A percentile compares a stretch with the other conserved stretches of the same genome.
Conservation (phyloP, 2,113 vertebrate genomes). For the Tapirus terrestris region DNA sequence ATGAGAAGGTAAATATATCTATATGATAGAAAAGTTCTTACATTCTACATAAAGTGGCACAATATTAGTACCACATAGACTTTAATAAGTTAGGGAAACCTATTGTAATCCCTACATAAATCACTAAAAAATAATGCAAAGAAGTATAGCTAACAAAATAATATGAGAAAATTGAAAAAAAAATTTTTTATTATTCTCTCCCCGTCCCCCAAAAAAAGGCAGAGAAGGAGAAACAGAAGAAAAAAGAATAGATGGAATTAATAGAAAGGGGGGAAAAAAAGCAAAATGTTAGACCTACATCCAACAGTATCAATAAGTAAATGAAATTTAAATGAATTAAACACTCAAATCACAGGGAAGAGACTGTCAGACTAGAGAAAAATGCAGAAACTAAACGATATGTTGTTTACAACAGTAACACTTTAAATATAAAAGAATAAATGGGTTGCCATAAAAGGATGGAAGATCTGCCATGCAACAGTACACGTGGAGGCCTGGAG, state of each 20-base stretch:
- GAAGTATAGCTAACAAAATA: constrained; percentile 5
- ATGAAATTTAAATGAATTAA: constrained; percentile 49
- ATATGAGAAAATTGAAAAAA: not conserved
- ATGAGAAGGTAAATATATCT: not conserved
- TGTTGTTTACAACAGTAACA: not conserved
- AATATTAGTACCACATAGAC: not conserved
- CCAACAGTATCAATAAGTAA: not conserved
- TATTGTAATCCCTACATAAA: not conserved
- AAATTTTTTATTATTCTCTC: not conserved
- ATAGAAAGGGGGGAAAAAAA: not conserved
- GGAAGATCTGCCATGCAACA: not conserved
- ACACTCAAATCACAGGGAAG: not conserved
- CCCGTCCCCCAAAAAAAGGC: not conserved
- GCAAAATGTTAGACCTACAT: not conserved
- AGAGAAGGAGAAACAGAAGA: not conserved
- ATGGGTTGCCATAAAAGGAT: not conserved
- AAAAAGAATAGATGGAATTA: not conserved
- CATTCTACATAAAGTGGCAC: not conserved
- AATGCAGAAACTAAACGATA: not conserved
- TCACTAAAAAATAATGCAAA: not conserved
- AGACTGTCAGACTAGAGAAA: not conserved
- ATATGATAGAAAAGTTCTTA: not conserved
- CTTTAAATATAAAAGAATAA: constrained; percentile 8
- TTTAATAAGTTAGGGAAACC: not conserved
- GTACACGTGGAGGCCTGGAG: not conserved